phyloP scores from a whole-genome alignment of 2,113 vertebrate genomes.

The Dicerorhinus sumatrensis region DNA sequence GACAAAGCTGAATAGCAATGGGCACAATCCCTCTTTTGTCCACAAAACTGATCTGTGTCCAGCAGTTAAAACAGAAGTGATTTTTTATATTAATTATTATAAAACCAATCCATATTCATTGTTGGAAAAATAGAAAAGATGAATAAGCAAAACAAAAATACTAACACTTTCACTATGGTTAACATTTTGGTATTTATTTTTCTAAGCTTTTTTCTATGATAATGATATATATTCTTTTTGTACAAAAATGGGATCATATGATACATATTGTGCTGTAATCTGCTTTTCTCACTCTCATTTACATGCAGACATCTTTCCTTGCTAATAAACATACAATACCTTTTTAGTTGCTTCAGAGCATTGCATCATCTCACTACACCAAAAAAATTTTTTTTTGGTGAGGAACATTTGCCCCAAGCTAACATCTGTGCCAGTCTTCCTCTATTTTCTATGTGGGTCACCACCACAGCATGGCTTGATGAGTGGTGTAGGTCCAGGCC shows the following conservation, averaged over 20 bases:
- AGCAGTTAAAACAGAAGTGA: neutral
- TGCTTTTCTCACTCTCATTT: neutral
- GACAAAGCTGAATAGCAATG: neutral
- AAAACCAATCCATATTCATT: neutral
- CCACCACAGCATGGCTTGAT: too few relatives aligned
- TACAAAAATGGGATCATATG: neutral
- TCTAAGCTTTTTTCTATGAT: neutral
- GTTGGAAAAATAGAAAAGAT: constrained; percentile 25
- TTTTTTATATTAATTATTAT: neutral
- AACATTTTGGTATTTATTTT: neutral
- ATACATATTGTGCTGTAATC: neutral
- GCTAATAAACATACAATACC: neutral
- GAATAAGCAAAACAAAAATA: constrained; percentile 32
- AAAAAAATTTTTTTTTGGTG: neutral
- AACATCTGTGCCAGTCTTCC: too few relatives aligned
- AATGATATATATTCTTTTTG: neutral
- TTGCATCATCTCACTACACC: neutral
- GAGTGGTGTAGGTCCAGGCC: too few relatives aligned
- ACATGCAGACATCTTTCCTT: neutral
- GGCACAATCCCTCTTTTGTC: neutral
- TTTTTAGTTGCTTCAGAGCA: neutral
- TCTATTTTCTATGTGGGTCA: too few relatives aligned
- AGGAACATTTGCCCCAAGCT: too few relatives aligned
- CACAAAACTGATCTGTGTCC: neutral
- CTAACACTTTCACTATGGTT: neutral